phyloP scores from a whole-genome alignment of 2,888 invertebrate species.

The Drosophila neonasuta region DNA sequence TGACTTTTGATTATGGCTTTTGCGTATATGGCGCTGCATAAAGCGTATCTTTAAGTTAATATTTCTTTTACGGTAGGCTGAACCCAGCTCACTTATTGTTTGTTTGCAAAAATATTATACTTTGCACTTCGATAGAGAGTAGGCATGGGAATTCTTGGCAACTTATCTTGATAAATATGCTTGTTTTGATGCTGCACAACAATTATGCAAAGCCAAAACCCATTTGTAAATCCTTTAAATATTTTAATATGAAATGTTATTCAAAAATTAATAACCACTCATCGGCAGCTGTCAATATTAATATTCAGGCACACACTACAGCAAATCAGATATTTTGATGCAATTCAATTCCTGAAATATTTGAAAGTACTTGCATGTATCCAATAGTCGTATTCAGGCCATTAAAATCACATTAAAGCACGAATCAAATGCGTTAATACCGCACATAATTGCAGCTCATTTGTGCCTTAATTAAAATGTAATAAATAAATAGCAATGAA shows the following conservation, averaged over 20 bases:
- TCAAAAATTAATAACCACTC: background rate
- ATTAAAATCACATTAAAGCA: slow-evolving; percentile 41
- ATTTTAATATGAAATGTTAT: background rate
- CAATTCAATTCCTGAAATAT: too few species aligned
- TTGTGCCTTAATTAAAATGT: slow-evolving; percentile 60
- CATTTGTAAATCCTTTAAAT: background rate
- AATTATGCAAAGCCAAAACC: background rate
- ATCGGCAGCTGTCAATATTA: background rate
- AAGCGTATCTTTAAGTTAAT: slow-evolving; percentile 67
- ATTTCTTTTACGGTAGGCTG: slow-evolving; percentile 59
- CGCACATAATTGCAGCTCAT: slow-evolving; percentile 37
- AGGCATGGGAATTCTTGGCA: slow-evolving; percentile 7
- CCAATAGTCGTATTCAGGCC: background rate
- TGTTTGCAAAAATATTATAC: slow-evolving; percentile 41
- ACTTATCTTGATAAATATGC: background rate
- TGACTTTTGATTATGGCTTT: slow-evolving; percentile 65
- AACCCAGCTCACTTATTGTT: slow-evolving; percentile 40
- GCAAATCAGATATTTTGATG: too few species aligned
- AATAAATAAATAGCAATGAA: slow-evolving; percentile 43
- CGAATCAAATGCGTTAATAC: slow-evolving; percentile 32
- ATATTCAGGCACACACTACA: background rate
- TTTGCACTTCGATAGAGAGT: slow-evolving; percentile 22
- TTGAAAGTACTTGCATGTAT: background rate
- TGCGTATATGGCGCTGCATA: slow-evolving; percentile 35
- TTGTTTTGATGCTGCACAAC: background rate